Evolutionary conservation across 2,113 vertebrate genomes (phyloP).

Genomic region (Ophthalmolycus amberensis): DNA sequence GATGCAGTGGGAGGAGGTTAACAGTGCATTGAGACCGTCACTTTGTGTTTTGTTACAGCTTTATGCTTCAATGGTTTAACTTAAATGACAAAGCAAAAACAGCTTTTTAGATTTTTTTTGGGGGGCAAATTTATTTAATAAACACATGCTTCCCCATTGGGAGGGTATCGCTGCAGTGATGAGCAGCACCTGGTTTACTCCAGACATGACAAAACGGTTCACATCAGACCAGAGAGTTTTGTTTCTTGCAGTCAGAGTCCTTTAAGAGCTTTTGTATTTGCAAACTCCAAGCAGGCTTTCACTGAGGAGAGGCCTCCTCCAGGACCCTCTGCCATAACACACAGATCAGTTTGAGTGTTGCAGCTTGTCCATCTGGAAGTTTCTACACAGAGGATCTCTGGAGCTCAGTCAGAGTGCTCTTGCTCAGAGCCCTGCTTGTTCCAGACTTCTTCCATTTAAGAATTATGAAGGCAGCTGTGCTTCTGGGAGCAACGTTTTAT

Average conservation of each 20-base stretch:
- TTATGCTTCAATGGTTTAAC: too few relatives aligned
- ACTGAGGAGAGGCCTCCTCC: not conserved
- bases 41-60: not conserved
- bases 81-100: too few relatives aligned
- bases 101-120: not conserved
- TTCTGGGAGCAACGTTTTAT: not conserved
- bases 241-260: not conserved
- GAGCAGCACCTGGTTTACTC: too few relatives aligned
- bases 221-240: not conserved
- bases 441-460: too few relatives aligned
- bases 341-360: too few relatives aligned
- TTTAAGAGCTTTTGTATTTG: not conserved
- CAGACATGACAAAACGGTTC: too few relatives aligned
- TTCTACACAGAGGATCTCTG: not conserved
- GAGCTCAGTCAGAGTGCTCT: not conserved
- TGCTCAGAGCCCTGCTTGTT: not conserved
- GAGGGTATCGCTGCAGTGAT: too few relatives aligned
- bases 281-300: too few relatives aligned
- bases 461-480: not conserved
- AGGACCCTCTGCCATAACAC: not conserved
- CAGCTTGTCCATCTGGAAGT: not conserved
- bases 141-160: too few relatives aligned
- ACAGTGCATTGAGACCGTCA: not conserved
- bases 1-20: not conserved
- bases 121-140: not conserved